A percentile compares a stretch with the other conserved stretches of the same genome.
Conservation (phyloP, 2,797 vertebrate species). For the Alcedo quadribrachys region DNA sequence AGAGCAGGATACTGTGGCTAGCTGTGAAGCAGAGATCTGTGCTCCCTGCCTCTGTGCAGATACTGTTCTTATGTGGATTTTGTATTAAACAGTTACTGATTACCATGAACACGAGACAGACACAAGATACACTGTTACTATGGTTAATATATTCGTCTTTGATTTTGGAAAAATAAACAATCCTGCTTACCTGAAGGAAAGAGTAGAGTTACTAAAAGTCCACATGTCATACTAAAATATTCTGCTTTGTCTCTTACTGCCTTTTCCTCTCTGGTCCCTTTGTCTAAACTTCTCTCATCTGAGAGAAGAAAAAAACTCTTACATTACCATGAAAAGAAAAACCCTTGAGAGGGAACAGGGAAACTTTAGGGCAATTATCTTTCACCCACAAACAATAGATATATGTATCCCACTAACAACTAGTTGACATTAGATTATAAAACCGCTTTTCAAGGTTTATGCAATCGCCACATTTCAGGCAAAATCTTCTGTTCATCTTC, state of each 20-base stretch:
- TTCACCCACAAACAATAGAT: not conserved
- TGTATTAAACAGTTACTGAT: not conserved
- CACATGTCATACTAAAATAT: not conserved
- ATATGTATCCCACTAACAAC: not conserved
- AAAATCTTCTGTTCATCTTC: not conserved
- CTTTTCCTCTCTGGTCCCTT: not conserved
- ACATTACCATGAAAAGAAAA: not conserved
- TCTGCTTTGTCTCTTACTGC: not conserved
- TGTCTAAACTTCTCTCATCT: rapidly evolving
- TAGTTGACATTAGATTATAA: not conserved
- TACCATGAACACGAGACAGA: not conserved
- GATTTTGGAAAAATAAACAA: not conserved
- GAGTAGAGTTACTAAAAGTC: not conserved
- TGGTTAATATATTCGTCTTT: not conserved
- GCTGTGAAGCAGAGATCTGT: not conserved
- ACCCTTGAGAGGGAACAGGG: not conserved
- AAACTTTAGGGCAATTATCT: not conserved
- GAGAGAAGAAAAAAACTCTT: not conserved
- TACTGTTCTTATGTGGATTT: not conserved
- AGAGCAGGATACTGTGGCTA: not conserved
- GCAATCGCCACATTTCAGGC: not conserved
- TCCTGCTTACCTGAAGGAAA: not conserved
- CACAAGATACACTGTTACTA: not conserved
- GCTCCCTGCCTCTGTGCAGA: not conserved
- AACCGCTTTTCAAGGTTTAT: not conserved